Percentiles rank a stretch among this genome's conserved stretches.
These are phyloP conservation scores for Yponomeuta evonymella DNA, from an alignment of 2,888 invertebrate species.

Conservation along the genomic window DNA sequence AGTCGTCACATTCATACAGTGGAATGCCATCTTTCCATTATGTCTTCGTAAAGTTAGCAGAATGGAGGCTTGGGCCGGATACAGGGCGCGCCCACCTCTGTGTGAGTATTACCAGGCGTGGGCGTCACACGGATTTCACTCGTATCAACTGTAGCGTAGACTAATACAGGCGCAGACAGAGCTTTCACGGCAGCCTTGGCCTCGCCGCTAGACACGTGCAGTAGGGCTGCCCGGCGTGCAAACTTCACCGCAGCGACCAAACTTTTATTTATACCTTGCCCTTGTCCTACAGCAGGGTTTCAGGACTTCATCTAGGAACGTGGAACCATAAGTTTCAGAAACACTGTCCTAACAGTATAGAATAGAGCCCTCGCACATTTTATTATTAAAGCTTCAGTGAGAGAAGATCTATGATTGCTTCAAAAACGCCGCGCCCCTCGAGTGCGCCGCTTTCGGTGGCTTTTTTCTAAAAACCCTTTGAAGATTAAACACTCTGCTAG, in stretches of 20 bases:
- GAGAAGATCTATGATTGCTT: no score
- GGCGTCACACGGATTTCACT: conserved; percentile 19
- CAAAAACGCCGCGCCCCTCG: no score
- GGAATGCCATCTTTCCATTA: background rate
- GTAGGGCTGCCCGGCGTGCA: conserved; percentile 42
- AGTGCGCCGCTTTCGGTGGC: no score
- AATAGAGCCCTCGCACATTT: no score
- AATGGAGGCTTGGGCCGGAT: background rate
- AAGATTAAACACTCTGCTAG: no score
- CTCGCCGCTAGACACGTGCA: conserved; percentile 73
- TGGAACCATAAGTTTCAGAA: no score
- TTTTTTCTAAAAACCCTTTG: no score
- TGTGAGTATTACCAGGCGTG: conserved; percentile 23
- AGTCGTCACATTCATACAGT: background rate
- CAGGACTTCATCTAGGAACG: no score
- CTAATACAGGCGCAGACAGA: conserved; percentile 27
- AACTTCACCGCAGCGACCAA: conserved; percentile 23
- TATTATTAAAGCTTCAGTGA: no score
- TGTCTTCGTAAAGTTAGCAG: background rate
- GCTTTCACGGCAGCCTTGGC: conserved; percentile 75
- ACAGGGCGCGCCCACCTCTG: conserved; percentile 7
- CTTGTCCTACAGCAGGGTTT: no score
- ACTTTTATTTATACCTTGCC: conserved; percentile 2
- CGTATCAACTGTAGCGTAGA: background rate
- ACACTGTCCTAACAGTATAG: no score